Conservation (phyloP, 2,888 invertebrate species). For the Ochropleura plecta region DNA sequence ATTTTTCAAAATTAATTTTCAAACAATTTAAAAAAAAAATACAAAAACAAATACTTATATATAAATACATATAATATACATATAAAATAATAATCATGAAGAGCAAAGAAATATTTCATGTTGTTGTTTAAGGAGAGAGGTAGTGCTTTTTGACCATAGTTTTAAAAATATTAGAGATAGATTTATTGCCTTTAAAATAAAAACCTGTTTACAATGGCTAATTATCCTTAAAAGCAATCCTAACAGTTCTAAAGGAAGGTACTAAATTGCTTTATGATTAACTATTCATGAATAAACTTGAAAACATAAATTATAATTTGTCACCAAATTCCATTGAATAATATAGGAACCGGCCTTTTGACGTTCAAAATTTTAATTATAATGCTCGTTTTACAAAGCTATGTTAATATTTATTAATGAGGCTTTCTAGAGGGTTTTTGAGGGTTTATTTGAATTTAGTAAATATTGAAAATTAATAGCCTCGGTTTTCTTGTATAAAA, state of each 20-base stretch:
- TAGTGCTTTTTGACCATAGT: too few relatives aligned
- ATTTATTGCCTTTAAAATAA: background rate
- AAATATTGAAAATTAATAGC: background rate
- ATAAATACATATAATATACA: too few relatives aligned
- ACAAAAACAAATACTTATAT: too few relatives aligned
- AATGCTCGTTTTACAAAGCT: background rate
- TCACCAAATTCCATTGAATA: constrained; percentile 17
- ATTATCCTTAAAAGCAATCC: background rate
- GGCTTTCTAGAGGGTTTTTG: too few relatives aligned
- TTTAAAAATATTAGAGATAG: too few relatives aligned
- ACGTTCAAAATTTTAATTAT: background rate
- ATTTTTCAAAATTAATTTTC: too few relatives aligned
- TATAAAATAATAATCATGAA: too few relatives aligned
- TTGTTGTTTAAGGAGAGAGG: too few relatives aligned
- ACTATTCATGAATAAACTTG: constrained; percentile 33
- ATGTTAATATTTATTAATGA: background rate
- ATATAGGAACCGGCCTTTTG: background rate
- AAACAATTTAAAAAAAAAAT: too few relatives aligned
- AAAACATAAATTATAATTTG: constrained; percentile 5
- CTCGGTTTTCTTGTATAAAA: too few relatives aligned
- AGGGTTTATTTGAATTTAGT: background rate
- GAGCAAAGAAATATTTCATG: too few relatives aligned
- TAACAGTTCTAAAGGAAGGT: background rate
- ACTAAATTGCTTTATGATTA: background rate
- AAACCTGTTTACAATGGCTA: background rate